Conservation (phyloP, 2,113 vertebrate genomes). For the Felis chaus region DNA sequence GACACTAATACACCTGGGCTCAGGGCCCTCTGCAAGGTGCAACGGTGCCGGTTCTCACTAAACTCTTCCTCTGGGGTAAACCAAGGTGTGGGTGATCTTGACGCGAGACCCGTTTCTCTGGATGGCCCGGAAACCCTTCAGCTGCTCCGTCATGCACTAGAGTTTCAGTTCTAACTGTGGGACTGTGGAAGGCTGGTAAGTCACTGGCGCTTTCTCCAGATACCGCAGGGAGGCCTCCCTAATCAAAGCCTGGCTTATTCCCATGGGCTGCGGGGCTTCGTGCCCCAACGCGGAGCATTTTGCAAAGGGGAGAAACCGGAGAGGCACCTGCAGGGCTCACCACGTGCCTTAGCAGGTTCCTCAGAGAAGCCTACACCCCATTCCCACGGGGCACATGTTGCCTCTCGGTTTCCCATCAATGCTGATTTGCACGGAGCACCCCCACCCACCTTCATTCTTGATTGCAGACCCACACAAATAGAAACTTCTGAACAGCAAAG, state of each 20-base stretch:
- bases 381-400: neutral
- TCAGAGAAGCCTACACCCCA: neutral
- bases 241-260: neutral
- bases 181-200: neutral
- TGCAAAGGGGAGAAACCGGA: neutral
- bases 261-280: neutral
- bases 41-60: neutral
- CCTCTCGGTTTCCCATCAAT: neutral
- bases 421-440: neutral
- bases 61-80: neutral
- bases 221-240: neutral
- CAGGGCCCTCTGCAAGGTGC: neutral
- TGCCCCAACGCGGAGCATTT: neutral
- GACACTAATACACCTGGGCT: neutral
- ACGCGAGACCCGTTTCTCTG: neutral
- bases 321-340: neutral
- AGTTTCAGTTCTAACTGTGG: neutral
- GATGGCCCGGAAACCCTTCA: neutral
- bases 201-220: neutral
- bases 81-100: neutral
- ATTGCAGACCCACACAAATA: neutral
- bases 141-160: neutral
- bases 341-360: neutral
- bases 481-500: neutral
- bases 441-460: neutral